phyloP scores from a whole-genome alignment of 2,888 invertebrate genomes.

The Drosophila cracens region DNA sequence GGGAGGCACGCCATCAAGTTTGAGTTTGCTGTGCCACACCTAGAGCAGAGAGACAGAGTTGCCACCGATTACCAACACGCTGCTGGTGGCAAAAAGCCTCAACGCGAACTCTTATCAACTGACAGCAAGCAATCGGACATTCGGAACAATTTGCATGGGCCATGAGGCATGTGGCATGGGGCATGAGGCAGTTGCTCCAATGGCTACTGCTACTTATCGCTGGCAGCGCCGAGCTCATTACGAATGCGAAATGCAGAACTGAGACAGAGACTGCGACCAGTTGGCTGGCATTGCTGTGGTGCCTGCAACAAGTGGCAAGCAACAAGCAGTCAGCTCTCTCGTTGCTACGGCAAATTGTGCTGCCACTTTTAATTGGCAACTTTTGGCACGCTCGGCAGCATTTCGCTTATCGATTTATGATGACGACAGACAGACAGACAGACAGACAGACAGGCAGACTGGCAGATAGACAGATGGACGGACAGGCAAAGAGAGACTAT shows the following conservation, averaged over 20 bases:
- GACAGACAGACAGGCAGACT: neutral
- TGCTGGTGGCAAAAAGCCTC: constrained; percentile 64
- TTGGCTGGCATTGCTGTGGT: constrained; percentile 34
- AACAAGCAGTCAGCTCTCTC: constrained; percentile 53
- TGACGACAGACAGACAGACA: constrained; percentile 40
- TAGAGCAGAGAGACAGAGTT: constrained; percentile 24
- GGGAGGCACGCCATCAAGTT: neutral
- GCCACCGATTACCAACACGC: constrained; percentile 48
- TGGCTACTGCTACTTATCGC: constrained; percentile 45
- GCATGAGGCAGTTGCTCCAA: constrained; percentile 24
- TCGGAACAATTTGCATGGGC: constrained; percentile 51
- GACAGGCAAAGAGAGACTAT: constrained; percentile 1
- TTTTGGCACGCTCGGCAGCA: constrained; percentile 64
- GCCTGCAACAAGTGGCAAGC: constrained; percentile 28
- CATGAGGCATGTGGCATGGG: neutral
- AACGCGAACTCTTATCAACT: constrained; percentile 64
- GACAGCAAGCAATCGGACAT: constrained; percentile 62
- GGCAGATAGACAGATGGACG: neutral
- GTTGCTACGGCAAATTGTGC: constrained; percentile 44
- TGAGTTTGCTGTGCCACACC: constrained; percentile 20
- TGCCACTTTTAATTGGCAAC: constrained; percentile 71
- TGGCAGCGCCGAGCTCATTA: constrained; percentile 58
- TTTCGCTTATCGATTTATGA: constrained; percentile 65
- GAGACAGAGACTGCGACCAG: constrained; percentile 3
- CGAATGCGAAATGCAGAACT: constrained; percentile 59